Conservation (phyloP, 1,140 invertebrate species). For the Paracyclopina nana region DNA sequence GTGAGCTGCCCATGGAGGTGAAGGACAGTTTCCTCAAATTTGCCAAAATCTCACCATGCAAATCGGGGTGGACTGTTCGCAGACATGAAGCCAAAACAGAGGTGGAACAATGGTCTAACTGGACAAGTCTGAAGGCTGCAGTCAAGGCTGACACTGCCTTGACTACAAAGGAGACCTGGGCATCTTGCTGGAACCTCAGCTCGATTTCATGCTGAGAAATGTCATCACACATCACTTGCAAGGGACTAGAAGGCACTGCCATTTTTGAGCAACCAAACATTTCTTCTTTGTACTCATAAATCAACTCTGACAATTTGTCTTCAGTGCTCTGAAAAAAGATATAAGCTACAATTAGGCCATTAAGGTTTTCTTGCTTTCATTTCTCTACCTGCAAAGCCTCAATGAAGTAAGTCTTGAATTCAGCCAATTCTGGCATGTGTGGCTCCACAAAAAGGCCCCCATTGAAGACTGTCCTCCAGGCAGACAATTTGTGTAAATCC, state of each 20-base stretch:
- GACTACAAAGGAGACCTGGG: conserved; percentile 23
- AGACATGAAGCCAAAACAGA: conserved; percentile 16
- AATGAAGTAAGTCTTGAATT: conserved; percentile 17
- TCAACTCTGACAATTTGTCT: background rate
- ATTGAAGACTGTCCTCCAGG: conserved; percentile 7
- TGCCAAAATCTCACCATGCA: conserved; percentile 16
- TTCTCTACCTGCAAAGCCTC: conserved; percentile 11
- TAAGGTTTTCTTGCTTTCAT: background rate
- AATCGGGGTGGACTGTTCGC: conserved; percentile 15
- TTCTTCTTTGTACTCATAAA: conserved; percentile 15
- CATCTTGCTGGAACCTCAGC: conserved; percentile 17
- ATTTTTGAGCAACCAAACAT: background rate
- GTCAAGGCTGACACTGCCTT: conserved; percentile 24
- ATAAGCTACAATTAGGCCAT: background rate
- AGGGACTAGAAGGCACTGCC: background rate
- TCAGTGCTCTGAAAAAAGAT: background rate
- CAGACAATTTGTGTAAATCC: background rate
- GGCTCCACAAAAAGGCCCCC: conserved; percentile 17
- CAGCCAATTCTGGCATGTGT: conserved; percentile 16
- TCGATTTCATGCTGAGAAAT: conserved; percentile 9
- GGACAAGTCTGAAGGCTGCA: conserved; percentile 22
- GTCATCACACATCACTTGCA: background rate
- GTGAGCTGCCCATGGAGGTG: conserved; percentile 21
- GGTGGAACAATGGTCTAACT: conserved; percentile 21
- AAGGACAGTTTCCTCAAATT: conserved; percentile 17